Evolutionary conservation across 2,113 vertebrate species (phyloP), one percentile per base, ranked within the genome.

Genomic region (Camelus bactrianus): DNA sequence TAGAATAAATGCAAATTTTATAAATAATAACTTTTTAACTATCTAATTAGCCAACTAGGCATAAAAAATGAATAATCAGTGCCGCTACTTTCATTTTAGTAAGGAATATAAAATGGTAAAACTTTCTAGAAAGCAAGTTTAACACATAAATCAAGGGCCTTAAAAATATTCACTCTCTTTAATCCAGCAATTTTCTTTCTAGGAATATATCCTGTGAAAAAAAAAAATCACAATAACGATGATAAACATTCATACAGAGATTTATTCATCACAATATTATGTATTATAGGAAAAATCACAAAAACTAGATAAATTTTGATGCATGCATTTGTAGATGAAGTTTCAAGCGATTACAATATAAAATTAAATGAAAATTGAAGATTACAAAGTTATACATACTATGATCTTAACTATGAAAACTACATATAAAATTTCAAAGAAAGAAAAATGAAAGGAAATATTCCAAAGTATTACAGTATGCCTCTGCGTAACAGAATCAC

Each of bases 1-100:
- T 8, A 76, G 6, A 82, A 92, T 76, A 94, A 83, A 60, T 30
- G 14, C 15, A 96, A 90, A 85, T 64, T 72, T 85, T 62, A 79
- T 20, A 72, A 64, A 79, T 38, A 19, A 72, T 70, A 85, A 32
- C 28, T 70, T 77, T 46, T 46, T 72, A 93, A 76, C 28, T 93
- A 42, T 65, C 30, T 93, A 90, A 89, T 56, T 77, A 52, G 46
- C 4, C 26, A 81, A 75, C 10, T 32, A 9, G 58, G 7, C 92
- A 35, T 65, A 76, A 90, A 79, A 92, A 76, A 76, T 50, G 35
- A 85, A 83, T 17, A 69, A 52, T 35, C 15, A 24, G 19, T 14
- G 28, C 19, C 65, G 30, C 19, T 48, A 14, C 75, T 62, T n/a
- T 73, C 46, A 79, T 84, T 64, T 90, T 56, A 89, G 56, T 42